A percentile compares a stretch with the other conserved stretches of the same genome.
Evolutionary conservation across 2,113 vertebrate genomes (phyloP).

Genomic region (Arenaria interpres): DNA sequence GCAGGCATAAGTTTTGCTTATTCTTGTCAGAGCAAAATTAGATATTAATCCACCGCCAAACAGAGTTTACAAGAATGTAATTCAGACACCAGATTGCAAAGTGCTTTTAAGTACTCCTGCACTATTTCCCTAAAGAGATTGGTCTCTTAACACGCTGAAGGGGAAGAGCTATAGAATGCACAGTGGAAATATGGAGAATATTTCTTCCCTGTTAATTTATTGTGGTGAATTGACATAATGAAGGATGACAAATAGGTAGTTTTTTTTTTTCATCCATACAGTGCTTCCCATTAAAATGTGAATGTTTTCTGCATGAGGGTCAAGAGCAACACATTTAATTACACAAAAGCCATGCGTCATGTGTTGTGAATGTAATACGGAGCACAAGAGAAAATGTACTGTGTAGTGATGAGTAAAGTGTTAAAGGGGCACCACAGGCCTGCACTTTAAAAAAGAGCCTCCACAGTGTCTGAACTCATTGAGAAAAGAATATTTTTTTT

Average conservation of each 20-base stretch:
- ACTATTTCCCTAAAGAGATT: constrained; percentile 32
- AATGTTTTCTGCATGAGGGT: constrained; percentile 45
- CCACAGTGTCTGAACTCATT: background rate
- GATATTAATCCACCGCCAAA: constrained; percentile 61
- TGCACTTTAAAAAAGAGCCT: background rate
- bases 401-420: background rate
- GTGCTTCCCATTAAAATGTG: constrained; percentile 46
- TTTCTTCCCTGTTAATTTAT: constrained; percentile 63
- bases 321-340: constrained; percentile 63
- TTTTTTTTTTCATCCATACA: constrained; percentile 22
- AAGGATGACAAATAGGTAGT: constrained; percentile 64
- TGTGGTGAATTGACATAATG: constrained; percentile 61
- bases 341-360: background rate
- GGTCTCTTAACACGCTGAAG: background rate
- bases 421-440: background rate
- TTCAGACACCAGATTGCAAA: constrained; percentile 52
- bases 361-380: background rate
- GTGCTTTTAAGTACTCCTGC: constrained; percentile 21
- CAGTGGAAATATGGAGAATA: constrained; percentile 25
- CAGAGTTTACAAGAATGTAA: constrained; percentile 49
- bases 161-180: background rate
- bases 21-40: constrained; percentile 70
- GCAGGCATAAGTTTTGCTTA: constrained; percentile 52
- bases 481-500: background rate
- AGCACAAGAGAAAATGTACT: background rate